phyloP scores from a whole-genome alignment of 2,888 invertebrate genomes.

The Iphiclides podalirius region DNA sequence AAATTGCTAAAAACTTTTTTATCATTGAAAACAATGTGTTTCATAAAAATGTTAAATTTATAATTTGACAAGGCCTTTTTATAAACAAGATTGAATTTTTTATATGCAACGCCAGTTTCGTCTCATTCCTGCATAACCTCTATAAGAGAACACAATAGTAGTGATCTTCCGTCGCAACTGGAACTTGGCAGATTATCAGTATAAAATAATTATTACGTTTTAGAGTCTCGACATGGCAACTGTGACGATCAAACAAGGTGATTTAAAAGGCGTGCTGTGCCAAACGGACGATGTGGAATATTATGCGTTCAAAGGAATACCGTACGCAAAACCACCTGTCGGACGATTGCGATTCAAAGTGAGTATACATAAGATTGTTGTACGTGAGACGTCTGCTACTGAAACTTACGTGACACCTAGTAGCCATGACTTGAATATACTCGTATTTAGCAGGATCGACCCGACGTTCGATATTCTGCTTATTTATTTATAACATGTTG shows the following conservation, averaged over 20 bases:
- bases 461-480: too few species aligned
- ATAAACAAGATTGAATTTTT: too few species aligned
- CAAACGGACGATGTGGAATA: slow-evolving; percentile 48
- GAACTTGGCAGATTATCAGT: slow-evolving; percentile 8
- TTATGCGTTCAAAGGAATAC: slow-evolving; percentile 77
- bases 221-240: slow-evolving; percentile 44
- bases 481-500: too few species aligned
- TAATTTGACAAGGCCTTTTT: too few species aligned
- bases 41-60: too few species aligned
- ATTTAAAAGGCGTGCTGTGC: slow-evolving; percentile 52
- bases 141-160: background rate
- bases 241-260: slow-evolving; percentile 55
- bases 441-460: too few species aligned
- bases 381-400: too few species aligned
- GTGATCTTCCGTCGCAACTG: background rate
- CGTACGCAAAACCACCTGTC: slow-evolving; percentile 81
- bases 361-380: slow-evolving; percentile 37
- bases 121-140: background rate
- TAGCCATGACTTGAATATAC: background rate
- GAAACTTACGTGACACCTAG: background rate
- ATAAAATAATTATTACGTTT: slow-evolving; percentile 5
- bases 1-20: too few species aligned
- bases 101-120: too few species aligned
- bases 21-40: too few species aligned
- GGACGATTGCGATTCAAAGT: slow-evolving; percentile 81